Evolutionary conservation across 2,888 invertebrate species (phyloP).

Genomic region (Athalia rosae): DNA sequence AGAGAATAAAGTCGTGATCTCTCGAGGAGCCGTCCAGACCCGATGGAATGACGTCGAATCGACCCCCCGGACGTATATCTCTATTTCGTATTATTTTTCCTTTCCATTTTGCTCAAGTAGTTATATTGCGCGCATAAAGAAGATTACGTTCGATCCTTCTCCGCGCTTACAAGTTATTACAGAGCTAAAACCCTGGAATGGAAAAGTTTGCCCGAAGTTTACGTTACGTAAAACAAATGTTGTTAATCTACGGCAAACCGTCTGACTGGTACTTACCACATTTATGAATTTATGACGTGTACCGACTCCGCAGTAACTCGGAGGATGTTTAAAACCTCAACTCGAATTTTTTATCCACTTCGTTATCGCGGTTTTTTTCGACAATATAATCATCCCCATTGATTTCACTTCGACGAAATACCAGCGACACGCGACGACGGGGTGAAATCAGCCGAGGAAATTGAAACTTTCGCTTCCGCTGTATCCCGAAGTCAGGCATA

Average conservation of each 20-base stretch:
- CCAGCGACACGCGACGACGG: too few species aligned
- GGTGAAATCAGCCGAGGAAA: too few species aligned
- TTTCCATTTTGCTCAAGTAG: too few species aligned
- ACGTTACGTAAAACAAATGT: not conserved
- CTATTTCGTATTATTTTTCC: too few species aligned
- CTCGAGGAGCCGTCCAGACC: not conserved
- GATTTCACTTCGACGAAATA: too few species aligned
- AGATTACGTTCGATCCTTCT: conserved; percentile 5
- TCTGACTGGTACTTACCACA: not conserved
- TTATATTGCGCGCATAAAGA: not conserved
- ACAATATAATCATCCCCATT: too few species aligned
- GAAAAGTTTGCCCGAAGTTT: not conserved
- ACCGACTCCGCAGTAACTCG: not conserved
- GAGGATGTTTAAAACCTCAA: not conserved
- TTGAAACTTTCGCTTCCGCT: too few species aligned
- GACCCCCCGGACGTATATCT: not conserved
- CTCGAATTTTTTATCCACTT: too few species aligned
- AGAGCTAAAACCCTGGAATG: not conserved
- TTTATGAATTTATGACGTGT: not conserved
- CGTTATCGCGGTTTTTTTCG: too few species aligned
- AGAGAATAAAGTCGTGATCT: not conserved
- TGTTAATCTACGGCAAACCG: not conserved
- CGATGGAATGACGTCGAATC: conserved; percentile 8
- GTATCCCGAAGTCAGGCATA: too few species aligned
- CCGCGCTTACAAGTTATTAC: not conserved